Conservation (phyloP, 30 jellyfish, hydroid and myxozoan species). For the Turritopsis dohrnii region DNA sequence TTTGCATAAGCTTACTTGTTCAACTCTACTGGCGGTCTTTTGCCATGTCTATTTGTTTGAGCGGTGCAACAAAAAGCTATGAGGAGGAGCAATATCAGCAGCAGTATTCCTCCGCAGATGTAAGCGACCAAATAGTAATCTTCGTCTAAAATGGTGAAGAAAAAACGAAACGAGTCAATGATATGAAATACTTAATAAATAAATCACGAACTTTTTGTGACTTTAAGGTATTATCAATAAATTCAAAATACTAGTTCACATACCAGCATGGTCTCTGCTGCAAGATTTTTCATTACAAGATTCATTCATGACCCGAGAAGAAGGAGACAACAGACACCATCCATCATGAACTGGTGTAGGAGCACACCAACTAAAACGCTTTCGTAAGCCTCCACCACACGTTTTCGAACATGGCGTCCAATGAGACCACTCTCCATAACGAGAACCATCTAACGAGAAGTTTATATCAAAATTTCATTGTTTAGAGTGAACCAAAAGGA, state of each 20-base stretch:
- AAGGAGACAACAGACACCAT: not conserved
- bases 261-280: slow-evolving; percentile 1
- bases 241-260: not conserved
- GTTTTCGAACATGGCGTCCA: slow-evolving; percentile 15
- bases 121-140: slow-evolving; percentile 1
- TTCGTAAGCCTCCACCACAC: slow-evolving; percentile 3
- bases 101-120: slow-evolving; percentile 8
- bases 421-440: not conserved
- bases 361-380: not conserved
- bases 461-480: not conserved
- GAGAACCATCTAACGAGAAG: not conserved
- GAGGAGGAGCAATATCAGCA: not conserved
- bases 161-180: too few species aligned
- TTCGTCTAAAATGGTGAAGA: not conserved
- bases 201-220: too few species aligned
- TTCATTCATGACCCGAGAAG: not conserved
- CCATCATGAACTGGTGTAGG: slow-evolving; percentile 11
- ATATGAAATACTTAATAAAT: too few species aligned
- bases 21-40: not conserved
- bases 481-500: too few species aligned
- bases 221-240: too few species aligned
- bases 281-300: not conserved
- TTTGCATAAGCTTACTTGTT: not conserved
- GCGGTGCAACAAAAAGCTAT: slow-evolving; percentile 13
- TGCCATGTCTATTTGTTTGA: not conserved